Percentiles rank a stretch among this genome's conserved stretches.
phyloP scores from a whole-genome alignment of 2,113 vertebrate species.

The Cromileptes altivelis region DNA sequence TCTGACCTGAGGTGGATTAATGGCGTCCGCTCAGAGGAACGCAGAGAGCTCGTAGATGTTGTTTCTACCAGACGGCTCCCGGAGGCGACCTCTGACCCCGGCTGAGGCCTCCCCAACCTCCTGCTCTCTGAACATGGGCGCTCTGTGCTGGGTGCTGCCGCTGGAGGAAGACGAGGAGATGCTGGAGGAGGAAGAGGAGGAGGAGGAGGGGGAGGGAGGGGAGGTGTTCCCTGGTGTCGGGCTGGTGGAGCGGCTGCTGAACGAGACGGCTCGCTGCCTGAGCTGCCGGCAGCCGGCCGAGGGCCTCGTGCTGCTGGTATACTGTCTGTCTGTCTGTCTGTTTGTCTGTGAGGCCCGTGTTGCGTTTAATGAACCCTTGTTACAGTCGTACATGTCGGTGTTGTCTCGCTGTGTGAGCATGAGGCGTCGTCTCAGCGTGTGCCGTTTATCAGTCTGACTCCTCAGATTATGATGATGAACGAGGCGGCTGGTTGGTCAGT shows the following conservation, averaged over 20 bases:
- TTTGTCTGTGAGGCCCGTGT: neutral
- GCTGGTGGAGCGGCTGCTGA: constrained; percentile 51
- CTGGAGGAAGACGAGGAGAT: constrained; percentile 69
- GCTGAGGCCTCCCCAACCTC: neutral
- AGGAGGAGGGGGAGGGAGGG: constrained; percentile 9
- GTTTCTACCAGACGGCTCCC: constrained; percentile 4
- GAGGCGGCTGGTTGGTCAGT: constrained; percentile 15
- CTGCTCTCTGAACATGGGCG: constrained; percentile 44
- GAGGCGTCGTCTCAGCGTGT: too few species aligned
- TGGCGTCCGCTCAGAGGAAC: neutral
- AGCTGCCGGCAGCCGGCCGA: constrained; percentile 38
- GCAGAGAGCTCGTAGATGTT: constrained; percentile 20
- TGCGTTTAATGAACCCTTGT: neutral
- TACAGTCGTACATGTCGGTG: neutral
- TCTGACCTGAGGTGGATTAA: constrained; percentile 46
- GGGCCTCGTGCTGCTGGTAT: constrained; percentile 68
- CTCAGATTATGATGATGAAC: constrained; percentile 35
- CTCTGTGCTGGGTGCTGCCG: constrained; percentile 76
- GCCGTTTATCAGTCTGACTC: constrained; percentile 15
- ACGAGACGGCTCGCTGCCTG: constrained; percentile 58
- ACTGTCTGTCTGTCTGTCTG: neutral
- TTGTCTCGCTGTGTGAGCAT: too few species aligned
- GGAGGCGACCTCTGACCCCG: constrained; percentile 47
- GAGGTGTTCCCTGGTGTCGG: constrained; percentile 8
- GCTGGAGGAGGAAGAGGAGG: constrained; percentile 36